These are phyloP conservation scores for Scolopax mira DNA, from an alignment of 2,113 vertebrate species.

Conservation along the genomic window DNA sequence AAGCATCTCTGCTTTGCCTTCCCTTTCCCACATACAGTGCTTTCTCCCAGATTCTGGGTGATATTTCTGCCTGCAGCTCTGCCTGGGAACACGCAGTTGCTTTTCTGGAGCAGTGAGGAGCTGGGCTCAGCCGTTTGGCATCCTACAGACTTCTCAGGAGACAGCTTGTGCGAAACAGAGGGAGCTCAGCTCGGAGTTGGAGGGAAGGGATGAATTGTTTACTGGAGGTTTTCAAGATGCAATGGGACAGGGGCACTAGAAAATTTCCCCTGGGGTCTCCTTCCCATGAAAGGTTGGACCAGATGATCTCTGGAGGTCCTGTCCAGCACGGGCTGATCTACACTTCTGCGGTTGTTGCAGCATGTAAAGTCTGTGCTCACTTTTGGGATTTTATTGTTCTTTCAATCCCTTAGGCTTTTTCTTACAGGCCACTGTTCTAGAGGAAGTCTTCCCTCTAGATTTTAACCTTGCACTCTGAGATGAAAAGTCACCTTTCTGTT, in stretches of 20 bases:
- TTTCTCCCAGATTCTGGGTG: neutral
- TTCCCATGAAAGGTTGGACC: neutral
- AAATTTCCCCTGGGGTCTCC: neutral
- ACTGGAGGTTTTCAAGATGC: neutral
- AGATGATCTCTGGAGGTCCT: neutral
- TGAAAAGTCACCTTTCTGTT: neutral
- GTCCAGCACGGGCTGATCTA: neutral
- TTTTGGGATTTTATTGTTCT: neutral
- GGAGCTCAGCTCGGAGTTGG: rapidly evolving
- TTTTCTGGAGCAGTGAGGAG: neutral
- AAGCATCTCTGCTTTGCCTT: neutral
- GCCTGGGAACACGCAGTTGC: neutral
- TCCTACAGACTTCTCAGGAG: neutral
- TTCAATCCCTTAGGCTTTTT: neutral
- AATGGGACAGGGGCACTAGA: neutral
- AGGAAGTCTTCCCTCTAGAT: too few relatives aligned
- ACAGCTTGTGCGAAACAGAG: neutral
- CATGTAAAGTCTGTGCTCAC: neutral
- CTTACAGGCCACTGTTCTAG: neutral
- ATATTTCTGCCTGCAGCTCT: neutral
- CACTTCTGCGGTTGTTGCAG: neutral
- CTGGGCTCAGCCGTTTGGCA: rapidly evolving
- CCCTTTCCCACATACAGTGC: neutral
- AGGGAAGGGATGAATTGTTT: neutral
- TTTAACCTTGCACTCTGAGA: neutral